Percentiles rank a stretch among this genome's conserved stretches.
phyloP scores from a whole-genome alignment of 2,797 vertebrate species.

The Hafferia zeledoni region DNA sequence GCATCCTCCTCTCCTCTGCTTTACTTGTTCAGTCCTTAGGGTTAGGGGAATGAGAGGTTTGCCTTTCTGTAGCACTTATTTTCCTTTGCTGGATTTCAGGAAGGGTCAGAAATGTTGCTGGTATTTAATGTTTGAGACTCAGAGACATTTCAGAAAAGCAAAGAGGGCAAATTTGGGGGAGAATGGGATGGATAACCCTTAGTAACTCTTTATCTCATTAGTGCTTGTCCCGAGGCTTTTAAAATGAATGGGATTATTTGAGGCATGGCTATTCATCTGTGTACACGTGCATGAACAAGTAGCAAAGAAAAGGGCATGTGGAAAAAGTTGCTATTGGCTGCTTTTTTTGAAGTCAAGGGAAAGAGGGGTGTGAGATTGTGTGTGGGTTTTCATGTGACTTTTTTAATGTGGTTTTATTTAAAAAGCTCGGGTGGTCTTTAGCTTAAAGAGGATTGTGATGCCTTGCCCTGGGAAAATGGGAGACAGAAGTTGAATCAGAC shows the following conservation, averaged over 20 bases:
- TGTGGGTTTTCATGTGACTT: neutral
- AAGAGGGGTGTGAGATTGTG: neutral
- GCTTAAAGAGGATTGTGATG: neutral
- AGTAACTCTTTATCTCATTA: neutral
- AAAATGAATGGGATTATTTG: neutral
- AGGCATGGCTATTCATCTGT: neutral
- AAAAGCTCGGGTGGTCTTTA: neutral
- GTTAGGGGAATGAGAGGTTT: neutral
- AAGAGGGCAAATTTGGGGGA: neutral
- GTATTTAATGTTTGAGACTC: accelerated
- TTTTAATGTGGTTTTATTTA: neutral
- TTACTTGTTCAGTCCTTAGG: accelerated
- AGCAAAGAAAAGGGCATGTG: neutral
- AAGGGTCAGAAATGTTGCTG: neutral
- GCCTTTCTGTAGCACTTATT: neutral
- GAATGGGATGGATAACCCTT: neutral
- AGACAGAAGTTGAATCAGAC: neutral
- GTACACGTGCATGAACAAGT: neutral
- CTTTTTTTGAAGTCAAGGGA: neutral
- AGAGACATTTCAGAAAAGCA: neutral
- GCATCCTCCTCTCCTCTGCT: neutral
- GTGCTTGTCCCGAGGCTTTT: neutral
- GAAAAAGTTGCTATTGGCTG: neutral
- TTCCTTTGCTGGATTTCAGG: neutral
- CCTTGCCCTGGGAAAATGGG: neutral